Evolutionary conservation across 2,888 invertebrate genomes (phyloP).

Genomic region (Cryptus viduatorius): DNA sequence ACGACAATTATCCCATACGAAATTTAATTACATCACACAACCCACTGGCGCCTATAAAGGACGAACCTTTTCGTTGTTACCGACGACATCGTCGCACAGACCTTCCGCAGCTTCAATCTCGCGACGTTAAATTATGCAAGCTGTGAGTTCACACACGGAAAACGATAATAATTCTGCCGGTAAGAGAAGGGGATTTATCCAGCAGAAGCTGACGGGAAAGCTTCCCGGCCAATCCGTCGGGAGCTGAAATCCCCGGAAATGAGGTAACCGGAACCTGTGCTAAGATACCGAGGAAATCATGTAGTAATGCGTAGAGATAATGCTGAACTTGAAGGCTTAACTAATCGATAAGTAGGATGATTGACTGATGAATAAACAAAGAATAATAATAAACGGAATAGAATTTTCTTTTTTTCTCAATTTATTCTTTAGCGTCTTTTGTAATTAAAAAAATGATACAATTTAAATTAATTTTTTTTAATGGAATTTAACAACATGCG

Average conservation of each 20-base stretch:
- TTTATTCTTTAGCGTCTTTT: too few species aligned
- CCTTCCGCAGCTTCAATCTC: conserved; percentile 2
- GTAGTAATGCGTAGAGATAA: too few species aligned
- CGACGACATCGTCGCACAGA: conserved; percentile 9
- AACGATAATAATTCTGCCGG: conserved; percentile 73
- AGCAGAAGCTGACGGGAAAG: not conserved
- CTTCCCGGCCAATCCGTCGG: too few species aligned
- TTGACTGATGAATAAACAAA: too few species aligned
- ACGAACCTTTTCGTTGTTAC: conserved; percentile 14
- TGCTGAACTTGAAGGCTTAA: too few species aligned
- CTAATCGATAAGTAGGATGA: too few species aligned
- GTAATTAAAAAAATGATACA: too few species aligned
- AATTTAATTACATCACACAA: conserved; percentile 77
- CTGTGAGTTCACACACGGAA: conserved; percentile 70
- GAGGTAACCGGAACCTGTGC: not conserved
- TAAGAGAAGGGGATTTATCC: conserved; percentile 16
- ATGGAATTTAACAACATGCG: too few species aligned
- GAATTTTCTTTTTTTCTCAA: too few species aligned
- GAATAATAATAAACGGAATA: too few species aligned
- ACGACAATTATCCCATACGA: conserved; percentile 41
- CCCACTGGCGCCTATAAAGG: conserved; percentile 55
- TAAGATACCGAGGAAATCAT: not conserved
- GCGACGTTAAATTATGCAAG: not conserved
- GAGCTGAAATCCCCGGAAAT: not conserved
- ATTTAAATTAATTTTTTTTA: too few species aligned